Evolutionary conservation across 2,888 invertebrate species (phyloP).

Genomic region (Machimus rusticus): DNA sequence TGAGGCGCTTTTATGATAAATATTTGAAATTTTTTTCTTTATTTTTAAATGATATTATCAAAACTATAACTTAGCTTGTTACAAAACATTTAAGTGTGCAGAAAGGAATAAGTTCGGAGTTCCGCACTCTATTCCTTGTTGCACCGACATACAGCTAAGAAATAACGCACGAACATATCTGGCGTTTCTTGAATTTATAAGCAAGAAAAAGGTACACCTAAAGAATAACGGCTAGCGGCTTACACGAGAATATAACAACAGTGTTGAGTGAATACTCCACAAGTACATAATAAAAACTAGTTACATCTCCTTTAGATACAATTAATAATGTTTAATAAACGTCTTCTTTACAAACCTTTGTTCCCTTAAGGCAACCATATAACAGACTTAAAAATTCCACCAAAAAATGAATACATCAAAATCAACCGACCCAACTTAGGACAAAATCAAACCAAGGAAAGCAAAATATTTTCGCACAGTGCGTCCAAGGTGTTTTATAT

Average conservation of each 20-base stretch:
- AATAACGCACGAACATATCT: background rate
- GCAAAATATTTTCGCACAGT: background rate
- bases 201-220: background rate
- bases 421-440: background rate
- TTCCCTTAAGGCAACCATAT: constrained; percentile 33
- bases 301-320: constrained; percentile 24
- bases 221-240: background rate
- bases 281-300: constrained; percentile 37
- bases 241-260: constrained; percentile 19
- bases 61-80: background rate
- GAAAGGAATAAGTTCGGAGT: background rate
- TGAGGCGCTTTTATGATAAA: background rate
- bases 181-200: background rate
- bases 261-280: background rate
- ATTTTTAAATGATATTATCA: background rate
- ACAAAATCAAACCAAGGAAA: background rate
- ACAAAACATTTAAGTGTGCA: background rate
- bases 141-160: background rate
- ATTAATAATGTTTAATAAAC: constrained; percentile 16
- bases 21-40: background rate
- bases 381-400: constrained; percentile 31
- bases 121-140: background rate
- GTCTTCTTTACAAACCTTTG: constrained; percentile 17
- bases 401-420: background rate
- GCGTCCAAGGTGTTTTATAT: background rate